Conservation (phyloP, 2,113 vertebrate genomes). For the Caretta caretta region DNA sequence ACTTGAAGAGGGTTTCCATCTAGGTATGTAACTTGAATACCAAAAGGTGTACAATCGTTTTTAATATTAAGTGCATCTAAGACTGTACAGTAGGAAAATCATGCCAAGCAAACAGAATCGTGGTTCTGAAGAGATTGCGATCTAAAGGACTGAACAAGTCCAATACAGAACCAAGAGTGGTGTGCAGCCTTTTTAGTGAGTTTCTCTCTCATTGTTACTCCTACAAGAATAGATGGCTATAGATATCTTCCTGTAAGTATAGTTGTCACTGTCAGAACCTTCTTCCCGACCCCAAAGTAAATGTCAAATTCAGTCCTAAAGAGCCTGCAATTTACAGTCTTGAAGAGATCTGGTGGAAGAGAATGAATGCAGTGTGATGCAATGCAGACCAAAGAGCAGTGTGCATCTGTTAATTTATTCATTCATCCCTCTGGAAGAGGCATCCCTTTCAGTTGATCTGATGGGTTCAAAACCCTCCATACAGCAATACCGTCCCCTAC, state of each 20-base stretch:
- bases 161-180: not conserved
- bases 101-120: not conserved
- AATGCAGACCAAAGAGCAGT: not conserved
- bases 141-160: not conserved
- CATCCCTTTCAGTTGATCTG: not conserved
- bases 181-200: too few species aligned
- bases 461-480: not conserved
- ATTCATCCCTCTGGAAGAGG: not conserved
- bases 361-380: not conserved
- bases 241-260: not conserved
- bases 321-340: not conserved
- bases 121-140: too few species aligned
- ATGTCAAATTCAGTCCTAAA: not conserved
- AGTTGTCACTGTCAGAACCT: not conserved
- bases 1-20: not conserved
- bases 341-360: not conserved
- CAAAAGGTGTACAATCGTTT: not conserved
- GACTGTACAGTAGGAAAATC: not conserved
- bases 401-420: not conserved
- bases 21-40: not conserved
- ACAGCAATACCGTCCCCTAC: accelerated
- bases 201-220: not conserved
- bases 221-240: not conserved
- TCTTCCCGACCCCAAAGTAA: not conserved
- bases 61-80: not conserved